Base-by-base conservation (phyloP, 2,113 vertebrate species). In the Tursiops truncatus region DNA sequence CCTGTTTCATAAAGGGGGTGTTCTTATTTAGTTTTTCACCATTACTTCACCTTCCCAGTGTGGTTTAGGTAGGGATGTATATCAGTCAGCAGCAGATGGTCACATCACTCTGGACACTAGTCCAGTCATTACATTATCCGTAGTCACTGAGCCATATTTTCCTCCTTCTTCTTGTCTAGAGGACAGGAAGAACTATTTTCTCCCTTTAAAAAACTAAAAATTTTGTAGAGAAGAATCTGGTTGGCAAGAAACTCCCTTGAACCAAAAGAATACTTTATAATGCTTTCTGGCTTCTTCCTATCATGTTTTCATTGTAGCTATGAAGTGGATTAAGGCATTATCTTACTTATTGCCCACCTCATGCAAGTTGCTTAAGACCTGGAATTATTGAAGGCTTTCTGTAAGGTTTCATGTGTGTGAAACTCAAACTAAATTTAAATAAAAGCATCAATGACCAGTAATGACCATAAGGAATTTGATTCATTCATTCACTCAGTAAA, bases 401-500 rank as follows among this genome's bases (percentile, higher is more conserved):
- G 17, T 82, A 65, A 58, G 17, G 6, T 63, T 85, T n/a, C 20
- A 15, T 74, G 13, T 70, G 23, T 96, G 21, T 79, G 21, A 74
- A 90, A 73, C 76, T 91, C 38, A 96, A 94, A 82, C 36, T 95
- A 58, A 82, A 93, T 56, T 74, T 81, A 84, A 80, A 33, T 76
- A 38, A 82, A 74, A 86, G 47, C 17, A 50, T 28, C 36, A 86
- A 3, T 77, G 73, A 90, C 36, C 28, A n/a, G 26, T 81, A 67
- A 53, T 77, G 81, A 3, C 25, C 85, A n/a, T 58, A 50, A 62
- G 50, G 58, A 88, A 31, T 17, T 81, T 58, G 31, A 81, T 58
- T 67, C 28, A 47, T 21, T 85, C 20, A 36, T 58, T 80, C 36
- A 87, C 74, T 85, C 6, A 85, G 31, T 65, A 68, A 89, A 76